Base-by-base conservation (phyloP, 1,140 invertebrate species). In the Lucilia cuprina region DNA sequence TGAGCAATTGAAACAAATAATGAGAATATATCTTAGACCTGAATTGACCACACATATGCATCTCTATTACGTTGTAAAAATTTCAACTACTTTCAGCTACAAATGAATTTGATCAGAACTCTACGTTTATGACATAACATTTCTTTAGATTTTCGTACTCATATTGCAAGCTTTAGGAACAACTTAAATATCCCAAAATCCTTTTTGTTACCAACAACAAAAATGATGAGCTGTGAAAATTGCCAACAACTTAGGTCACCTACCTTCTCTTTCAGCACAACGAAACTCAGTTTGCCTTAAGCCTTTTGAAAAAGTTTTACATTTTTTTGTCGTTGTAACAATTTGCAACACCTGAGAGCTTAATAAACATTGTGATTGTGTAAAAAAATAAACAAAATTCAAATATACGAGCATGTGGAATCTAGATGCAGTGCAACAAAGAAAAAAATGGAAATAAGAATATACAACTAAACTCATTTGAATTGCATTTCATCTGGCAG, bases 361-460 rank as follows among this genome's bases (percentile, higher is more conserved):
- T 70, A 70, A 70, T 70, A 70, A 70, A 70, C 60, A 70, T 70
- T 70, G 19, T 60, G 60, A 70, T 70, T 70, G 60, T 70, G 60
- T 70, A 17, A 10, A 55, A n/a, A 55, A 55, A 55, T 55, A 55
- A 55, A 55, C 50, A 55, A 55, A 17, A 55, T 55, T 55, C 50
- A 55, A 41, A 41, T 41, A 10, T 55, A 55, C 17, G 50, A 55
- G 50, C 17, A 70, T 70, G 60, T 70, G 19, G 60, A 70, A 70
- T 70, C 25, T 70, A 19, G 17, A 70, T 21, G n/a, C 60, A 70
- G 5, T 17, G 17, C 13, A 60, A 60, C 5, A 17, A 12, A 60
- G 2, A 14, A 60, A 60, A 17, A 70, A 70, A 70, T 8, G n/a
- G 60, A 70, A 70, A 70, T 9, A 70, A 70, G n/a, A 70, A 21